Evolutionary conservation across 2,113 vertebrate genomes (phyloP), one percentile per base, ranked within the genome.

Genomic region (Scortum barcoo): DNA sequence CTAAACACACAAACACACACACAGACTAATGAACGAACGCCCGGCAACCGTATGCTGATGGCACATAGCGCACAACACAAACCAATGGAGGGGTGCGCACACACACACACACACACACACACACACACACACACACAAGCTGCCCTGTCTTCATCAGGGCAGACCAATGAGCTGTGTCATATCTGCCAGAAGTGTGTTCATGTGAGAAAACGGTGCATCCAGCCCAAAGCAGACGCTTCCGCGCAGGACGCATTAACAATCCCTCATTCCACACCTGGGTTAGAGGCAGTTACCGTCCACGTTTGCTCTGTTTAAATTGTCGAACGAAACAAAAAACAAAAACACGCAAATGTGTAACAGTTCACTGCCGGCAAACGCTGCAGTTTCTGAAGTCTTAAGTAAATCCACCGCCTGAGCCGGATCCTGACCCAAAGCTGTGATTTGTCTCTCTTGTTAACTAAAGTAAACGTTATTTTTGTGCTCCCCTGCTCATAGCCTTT

Each of bases 121-220:
- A 42, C 71, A 66, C 48, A 36, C 63, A 20, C 56, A 54, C 38
- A 19, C 65, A 66, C 46, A 46, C 22, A 53, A 22, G 13, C 53
- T 57, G 44, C 62, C 30, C 76, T 38, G 38, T 72, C 73, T 78
- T 84, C 74, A 85, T 86, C 81, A 85, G 63, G 11, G 26, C 58
- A 72, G 85, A 86, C 79, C 86, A 89, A 28, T 82, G 70, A 53
- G 54, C 63, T 78, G 84, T 81, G 76, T 84, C 76, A 81, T 67
- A 86, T 81, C 77, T 84, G 78, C 74, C 79, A 83, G 54, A 22
- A 63, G 61, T 72, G 82, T 76, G 30, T 70, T 82, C 63, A 73
- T 61, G 81, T 78, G 84, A 79, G 81, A 83, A 86, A 82, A 83
- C 3, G 56, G 48, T 68, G 50, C 51, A 57, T 36, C 16, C 60